These are phyloP conservation scores for Typhlichthys eigenmanni DNA, from an alignment of 2,797 vertebrate genomes.

Conservation along the genomic window DNA sequence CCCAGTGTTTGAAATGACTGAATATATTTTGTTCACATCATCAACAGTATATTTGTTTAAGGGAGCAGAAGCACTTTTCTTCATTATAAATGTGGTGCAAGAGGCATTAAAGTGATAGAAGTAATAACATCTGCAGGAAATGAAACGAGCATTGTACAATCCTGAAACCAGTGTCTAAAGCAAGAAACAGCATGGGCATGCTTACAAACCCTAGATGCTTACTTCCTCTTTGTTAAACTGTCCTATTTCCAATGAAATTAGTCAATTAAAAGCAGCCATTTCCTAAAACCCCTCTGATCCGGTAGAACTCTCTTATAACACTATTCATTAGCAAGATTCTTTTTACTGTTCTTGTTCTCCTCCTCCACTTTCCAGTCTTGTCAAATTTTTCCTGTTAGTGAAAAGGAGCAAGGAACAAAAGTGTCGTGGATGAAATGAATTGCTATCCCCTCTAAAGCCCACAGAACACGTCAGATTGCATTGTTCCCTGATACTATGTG, in stretches of 20 bases:
- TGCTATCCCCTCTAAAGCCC: conserved; percentile 60
- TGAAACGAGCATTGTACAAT: background rate
- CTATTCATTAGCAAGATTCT: conserved; percentile 60
- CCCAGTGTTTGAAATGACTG: conserved; percentile 7
- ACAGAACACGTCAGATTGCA: conserved; percentile 51
- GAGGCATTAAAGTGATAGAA: background rate
- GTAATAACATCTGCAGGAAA: conserved; percentile 9
- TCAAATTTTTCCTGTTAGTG: conserved; percentile 42
- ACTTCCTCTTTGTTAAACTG: conserved; percentile 16
- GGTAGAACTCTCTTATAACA: conserved; percentile 46
- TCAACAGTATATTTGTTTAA: conserved; percentile 20
- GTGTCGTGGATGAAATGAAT: conserved; percentile 55
- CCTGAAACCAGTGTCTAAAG: conserved; percentile 10
- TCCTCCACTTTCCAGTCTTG: conserved; percentile 25
- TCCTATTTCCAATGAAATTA: conserved; percentile 9
- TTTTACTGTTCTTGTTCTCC: conserved; percentile 27
- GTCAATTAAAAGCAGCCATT: conserved; percentile 35
- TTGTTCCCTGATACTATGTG: conserved; percentile 65
- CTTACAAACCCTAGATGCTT: conserved; percentile 3
- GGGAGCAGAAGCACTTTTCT: conserved; percentile 20
- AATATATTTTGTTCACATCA: conserved; percentile 10
- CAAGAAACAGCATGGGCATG: background rate
- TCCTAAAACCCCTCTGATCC: conserved; percentile 47
- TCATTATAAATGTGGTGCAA: conserved; percentile 10
- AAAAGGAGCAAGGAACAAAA: conserved; percentile 59